Evolutionary conservation across 1,140 invertebrate species (phyloP), one percentile per base, ranked within the genome.

Genomic region (Orchesella cincta): DNA sequence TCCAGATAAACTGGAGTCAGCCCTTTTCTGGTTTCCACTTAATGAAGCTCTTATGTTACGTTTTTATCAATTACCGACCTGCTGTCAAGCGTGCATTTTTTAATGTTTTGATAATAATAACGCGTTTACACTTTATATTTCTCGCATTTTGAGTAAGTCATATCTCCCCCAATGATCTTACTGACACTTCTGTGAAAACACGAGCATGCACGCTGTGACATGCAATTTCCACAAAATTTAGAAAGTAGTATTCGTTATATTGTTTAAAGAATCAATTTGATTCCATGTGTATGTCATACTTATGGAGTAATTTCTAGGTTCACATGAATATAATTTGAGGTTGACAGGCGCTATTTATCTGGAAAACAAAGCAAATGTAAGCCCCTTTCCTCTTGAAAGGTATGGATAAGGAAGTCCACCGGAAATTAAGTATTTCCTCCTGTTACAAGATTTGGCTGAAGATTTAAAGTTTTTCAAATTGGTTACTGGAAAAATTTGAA

Each of bases 271-370:
- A 67, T 67, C 62, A 67, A 67, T 67, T 67, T 67, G 31, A 2
- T 67, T 67, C 12, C 12, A 67, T 29, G 62, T 12, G 26, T 67
- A 18, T 8, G n/a, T 5, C n/a, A 12, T 57, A 57, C 54, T 57
- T 46, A 46, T 62, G 54, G 54, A 62, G 54, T 62, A 5, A n/a
- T 62, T 26, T 16, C 8, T 33, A 18, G 8, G 29, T 67, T 14
- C 28, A 33, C 62, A 12, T 31, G 62, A 67, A 33, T 33, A 67
- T 31, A n/a, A n/a, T n/a, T 67, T 12, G 31, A 8, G 33, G 62
- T 67, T 67, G 62, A 67, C 62, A 67, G 62, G 62, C 12, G 33
- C 28, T 29, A 67, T 67, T 67, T 67, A 67, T 29, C 26, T 67
- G 26, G 33, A 23, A 57, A 23, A 57, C 52, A 57, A 14, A 14